Conservation (phyloP, 2,888 invertebrate genomes). For the Diplazon laetatorius region DNA sequence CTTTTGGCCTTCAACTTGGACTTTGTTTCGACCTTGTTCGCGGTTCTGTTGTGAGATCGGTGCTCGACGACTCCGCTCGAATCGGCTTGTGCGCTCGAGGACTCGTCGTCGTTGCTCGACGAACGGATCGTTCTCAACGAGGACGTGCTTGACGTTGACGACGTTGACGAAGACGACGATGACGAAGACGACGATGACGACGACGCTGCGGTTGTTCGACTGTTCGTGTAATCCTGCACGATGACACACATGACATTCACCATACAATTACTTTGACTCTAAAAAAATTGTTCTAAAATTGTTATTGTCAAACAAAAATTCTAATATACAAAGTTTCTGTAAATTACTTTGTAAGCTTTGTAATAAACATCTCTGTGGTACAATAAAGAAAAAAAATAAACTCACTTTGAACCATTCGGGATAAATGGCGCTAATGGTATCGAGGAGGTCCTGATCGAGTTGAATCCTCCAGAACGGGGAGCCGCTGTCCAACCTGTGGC, state of each 20-base stretch:
- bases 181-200: conserved; percentile 71
- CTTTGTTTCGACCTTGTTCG: conserved; percentile 72
- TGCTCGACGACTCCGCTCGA: conserved; percentile 73
- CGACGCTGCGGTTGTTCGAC: conserved; percentile 75
- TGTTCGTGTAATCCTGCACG: conserved; percentile 79
- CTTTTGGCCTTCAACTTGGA: conserved; percentile 77
- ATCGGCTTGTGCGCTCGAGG: conserved; percentile 71
- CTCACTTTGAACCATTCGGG: conserved; percentile 94
- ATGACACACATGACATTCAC: conserved; percentile 41
- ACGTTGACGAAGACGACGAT: conserved; percentile 66
- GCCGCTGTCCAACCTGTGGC: conserved; percentile 88
- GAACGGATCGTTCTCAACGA: conserved; percentile 64
- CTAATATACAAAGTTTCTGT: not conserved
- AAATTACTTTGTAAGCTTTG: not conserved
- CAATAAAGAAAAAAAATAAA: not conserved
- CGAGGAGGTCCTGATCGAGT: conserved; percentile 95
- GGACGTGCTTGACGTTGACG: conserved; percentile 70
- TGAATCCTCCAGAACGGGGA: conserved; percentile 95
- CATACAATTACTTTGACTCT: not conserved
- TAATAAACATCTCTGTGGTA: too few species aligned
- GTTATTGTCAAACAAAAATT: not conserved
- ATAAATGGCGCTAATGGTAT: conserved; percentile 95
- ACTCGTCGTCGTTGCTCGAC: conserved; percentile 71
- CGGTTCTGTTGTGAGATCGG: conserved; percentile 72
- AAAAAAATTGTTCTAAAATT: conserved; percentile 11